Percentiles rank a stretch among this genome's conserved stretches.
Conservation (phyloP, 2,797 vertebrate species). For the Gastrophryne carolinensis region DNA sequence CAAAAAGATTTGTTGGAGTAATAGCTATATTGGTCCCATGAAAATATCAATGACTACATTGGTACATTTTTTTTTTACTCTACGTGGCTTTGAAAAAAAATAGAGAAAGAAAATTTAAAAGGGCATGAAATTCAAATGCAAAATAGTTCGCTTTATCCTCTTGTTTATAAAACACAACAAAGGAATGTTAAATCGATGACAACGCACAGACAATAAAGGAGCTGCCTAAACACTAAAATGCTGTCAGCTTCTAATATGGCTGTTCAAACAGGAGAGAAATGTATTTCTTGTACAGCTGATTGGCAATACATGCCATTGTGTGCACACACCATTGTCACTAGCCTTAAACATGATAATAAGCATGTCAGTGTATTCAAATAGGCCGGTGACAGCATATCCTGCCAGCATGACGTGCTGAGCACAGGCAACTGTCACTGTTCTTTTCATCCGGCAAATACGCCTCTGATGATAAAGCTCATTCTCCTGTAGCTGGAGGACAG, state of each 20-base stretch:
- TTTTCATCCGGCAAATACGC: conserved; percentile 78
- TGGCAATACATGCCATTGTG: conserved; percentile 77
- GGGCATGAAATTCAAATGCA: not conserved
- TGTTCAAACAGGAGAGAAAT: conserved; percentile 61
- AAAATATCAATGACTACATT: no score
- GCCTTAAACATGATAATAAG: conserved; percentile 83
- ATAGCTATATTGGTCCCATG: no score
- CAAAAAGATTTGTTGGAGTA: no score
- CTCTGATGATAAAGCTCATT: conserved; percentile 76
- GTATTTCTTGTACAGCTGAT: conserved; percentile 74
- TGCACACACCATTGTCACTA: conserved; percentile 75
- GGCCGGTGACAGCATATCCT: conserved; percentile 77
- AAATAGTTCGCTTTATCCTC: not conserved
- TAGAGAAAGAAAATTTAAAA: not conserved
- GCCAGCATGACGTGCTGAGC: conserved; percentile 77
- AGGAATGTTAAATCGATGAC: not conserved
- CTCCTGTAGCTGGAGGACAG: conserved; percentile 69
- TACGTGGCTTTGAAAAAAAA: no score
- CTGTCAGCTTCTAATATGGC: conserved; percentile 80
- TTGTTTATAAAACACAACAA: not conserved
- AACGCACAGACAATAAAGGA: conserved; percentile 1
- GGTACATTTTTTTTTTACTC: no score
- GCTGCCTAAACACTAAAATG: conserved; percentile 71
- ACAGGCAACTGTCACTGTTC: conserved; percentile 78
- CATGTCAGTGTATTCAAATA: conserved; percentile 86